Conservation (phyloP, 1,140 invertebrate genomes). For the Contarinia nasturtii region DNA sequence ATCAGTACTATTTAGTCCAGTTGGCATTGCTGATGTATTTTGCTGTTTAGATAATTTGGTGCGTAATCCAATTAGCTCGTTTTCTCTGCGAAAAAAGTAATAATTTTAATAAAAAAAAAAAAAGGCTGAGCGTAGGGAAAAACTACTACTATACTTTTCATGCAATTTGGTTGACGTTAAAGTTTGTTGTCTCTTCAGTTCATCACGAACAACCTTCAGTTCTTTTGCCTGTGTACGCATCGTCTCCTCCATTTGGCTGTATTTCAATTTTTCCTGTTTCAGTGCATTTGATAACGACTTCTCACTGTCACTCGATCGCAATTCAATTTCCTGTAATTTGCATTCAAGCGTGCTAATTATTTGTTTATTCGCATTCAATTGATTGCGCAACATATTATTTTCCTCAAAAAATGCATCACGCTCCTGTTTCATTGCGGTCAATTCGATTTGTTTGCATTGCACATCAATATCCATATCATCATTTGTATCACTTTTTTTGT, state of each 20-base stretch:
- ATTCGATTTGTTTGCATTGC: conserved; percentile 23
- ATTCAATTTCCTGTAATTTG: conserved; percentile 4
- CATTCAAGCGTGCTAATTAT: conserved; percentile 5
- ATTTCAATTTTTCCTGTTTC: not conserved
- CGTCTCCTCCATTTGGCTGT: not conserved
- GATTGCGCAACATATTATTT: conserved; percentile 8
- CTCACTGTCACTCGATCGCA: not conserved
- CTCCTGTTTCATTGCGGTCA: conserved; percentile 13
- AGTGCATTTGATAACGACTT: not conserved
- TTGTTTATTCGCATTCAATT: conserved; percentile 6
- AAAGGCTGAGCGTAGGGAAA: not conserved
- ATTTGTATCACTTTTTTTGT: conserved; percentile 18
- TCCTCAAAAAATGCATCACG: conserved; percentile 12
- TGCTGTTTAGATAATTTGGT: not conserved
- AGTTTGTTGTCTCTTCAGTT: conserved; percentile 20
- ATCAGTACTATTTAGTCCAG: conserved; percentile 35
- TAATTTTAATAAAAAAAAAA: not conserved
- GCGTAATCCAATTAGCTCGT: conserved; percentile 11
- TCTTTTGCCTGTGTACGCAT: conserved; percentile 14
- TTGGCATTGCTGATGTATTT: not conserved
- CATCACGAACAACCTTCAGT: conserved; percentile 15
- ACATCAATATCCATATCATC: conserved; percentile 20
- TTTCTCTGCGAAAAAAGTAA: conserved; percentile 5
- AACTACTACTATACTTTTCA: conserved; percentile 8
- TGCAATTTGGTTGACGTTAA: conserved; percentile 15